Conservation (phyloP, 2,797 vertebrate species). For the Chanos chanos region DNA sequence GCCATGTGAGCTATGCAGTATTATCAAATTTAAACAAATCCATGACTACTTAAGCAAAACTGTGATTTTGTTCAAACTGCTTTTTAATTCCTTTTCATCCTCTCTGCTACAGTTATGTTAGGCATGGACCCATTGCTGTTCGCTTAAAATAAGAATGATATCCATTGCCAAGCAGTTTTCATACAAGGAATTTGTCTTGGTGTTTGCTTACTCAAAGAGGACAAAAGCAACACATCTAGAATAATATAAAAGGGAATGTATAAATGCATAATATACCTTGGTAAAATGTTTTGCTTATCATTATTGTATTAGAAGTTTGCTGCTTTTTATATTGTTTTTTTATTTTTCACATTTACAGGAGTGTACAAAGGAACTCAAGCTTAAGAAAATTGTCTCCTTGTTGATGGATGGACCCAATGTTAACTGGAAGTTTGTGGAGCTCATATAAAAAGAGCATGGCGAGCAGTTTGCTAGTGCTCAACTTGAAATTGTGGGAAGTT, state of each 20-base stretch:
- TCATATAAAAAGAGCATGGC: neutral
- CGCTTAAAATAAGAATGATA: neutral
- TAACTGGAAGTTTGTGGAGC: conserved; percentile 17
- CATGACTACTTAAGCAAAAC: neutral
- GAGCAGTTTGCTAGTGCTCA: conserved; percentile 5
- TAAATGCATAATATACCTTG: too few species aligned
- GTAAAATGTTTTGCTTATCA: neutral
- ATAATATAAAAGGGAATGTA: too few species aligned
- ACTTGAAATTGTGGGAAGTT: neutral
- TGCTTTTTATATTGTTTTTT: neutral
- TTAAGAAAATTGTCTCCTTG: conserved; percentile 2
- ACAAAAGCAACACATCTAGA: too few species aligned
- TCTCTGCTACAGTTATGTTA: neutral
- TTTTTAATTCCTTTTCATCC: neutral
- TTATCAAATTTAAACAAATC: neutral
- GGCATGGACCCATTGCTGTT: neutral
- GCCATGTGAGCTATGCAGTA: conserved; percentile 9
- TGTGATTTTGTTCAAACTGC: too few species aligned
- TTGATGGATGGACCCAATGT: conserved; percentile 7
- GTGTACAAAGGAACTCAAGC: neutral
- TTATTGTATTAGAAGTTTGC: neutral
- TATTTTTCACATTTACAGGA: neutral
- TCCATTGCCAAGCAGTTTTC: neutral
- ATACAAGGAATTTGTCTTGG: too few species aligned
- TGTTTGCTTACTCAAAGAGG: too few species aligned